A percentile compares a stretch with the other conserved stretches of the same genome.
phyloP scores from a whole-genome alignment of 2,888 invertebrate genomes.

The Eupithecia vulgata region DNA sequence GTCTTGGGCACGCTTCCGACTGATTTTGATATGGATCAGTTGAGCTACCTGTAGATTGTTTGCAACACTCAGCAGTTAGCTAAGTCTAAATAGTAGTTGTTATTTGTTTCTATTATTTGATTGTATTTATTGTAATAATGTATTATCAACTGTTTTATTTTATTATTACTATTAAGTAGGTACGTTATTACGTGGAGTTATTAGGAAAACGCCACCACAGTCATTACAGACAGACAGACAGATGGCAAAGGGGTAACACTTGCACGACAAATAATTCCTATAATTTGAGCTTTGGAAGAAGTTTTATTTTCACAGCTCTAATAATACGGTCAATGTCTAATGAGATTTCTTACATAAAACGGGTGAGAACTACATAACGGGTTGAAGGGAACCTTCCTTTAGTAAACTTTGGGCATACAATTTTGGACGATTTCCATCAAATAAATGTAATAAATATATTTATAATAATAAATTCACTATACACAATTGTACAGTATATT shows the following conservation, averaged over 20 bases:
- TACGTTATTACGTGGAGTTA: not conserved
- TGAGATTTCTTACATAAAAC: constrained; percentile 15
- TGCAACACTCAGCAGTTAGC: too few relatives aligned
- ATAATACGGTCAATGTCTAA: constrained; percentile 16
- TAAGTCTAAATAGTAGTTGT: too few relatives aligned
- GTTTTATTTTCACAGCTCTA: constrained; percentile 33
- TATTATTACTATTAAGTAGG: not conserved
- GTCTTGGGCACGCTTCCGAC: too few relatives aligned
- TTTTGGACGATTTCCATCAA: not conserved
- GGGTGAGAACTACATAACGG: constrained; percentile 8
- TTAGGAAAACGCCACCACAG: constrained; percentile 10
- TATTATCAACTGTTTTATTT: not conserved
- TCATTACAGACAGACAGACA: constrained; percentile 56
- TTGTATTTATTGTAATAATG: too few relatives aligned
- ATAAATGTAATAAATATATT: too few relatives aligned
- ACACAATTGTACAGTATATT: too few relatives aligned
- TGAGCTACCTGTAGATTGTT: too few relatives aligned
- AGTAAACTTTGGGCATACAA: not conserved
- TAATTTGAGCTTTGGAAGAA: constrained; percentile 52
- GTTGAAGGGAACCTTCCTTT: not conserved
- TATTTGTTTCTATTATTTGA: too few relatives aligned
- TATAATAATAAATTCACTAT: too few relatives aligned
- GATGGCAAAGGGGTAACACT: constrained; percentile 63
- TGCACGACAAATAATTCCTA: constrained; percentile 52
- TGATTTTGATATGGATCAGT: too few relatives aligned